A percentile compares a stretch with the other conserved stretches of the same genome.
These are phyloP conservation scores for Melanocharis versteri DNA, from an alignment of 2,113 vertebrate species.

Conservation along the genomic window DNA sequence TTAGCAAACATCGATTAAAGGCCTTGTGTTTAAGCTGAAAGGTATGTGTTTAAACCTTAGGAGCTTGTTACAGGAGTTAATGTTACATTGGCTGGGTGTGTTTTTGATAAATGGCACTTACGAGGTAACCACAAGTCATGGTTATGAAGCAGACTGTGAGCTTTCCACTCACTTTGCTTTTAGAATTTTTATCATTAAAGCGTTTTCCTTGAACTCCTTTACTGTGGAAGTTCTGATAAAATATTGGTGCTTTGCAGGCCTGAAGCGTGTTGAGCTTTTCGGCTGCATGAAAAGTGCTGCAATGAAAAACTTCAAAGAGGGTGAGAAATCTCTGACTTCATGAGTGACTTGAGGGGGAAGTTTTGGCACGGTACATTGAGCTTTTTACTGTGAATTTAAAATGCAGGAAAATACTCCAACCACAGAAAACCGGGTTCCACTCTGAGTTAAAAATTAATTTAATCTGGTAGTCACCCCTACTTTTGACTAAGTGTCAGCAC, in stretches of 20 bases:
- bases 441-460: background rate
- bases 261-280: background rate
- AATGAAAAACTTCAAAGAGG: background rate
- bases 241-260: background rate
- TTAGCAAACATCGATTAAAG: background rate
- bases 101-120: background rate
- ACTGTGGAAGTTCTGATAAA: background rate
- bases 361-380: background rate
- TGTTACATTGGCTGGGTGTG: background rate
- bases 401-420: background rate
- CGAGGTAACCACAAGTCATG: background rate
- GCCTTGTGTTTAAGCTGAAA: background rate
- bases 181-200: background rate
- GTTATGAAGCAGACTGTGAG: background rate
- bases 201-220: background rate
- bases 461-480: background rate
- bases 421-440: fast-evolving
- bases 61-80: background rate
- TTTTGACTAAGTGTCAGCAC: background rate
- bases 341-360: background rate
- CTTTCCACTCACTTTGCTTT: background rate
- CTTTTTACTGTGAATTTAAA: background rate
- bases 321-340: background rate
- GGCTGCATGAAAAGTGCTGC: background rate
- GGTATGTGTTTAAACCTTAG: background rate